Conservation (phyloP, 2,113 vertebrate species). For the Nothobranchius kuhntae region DNA sequence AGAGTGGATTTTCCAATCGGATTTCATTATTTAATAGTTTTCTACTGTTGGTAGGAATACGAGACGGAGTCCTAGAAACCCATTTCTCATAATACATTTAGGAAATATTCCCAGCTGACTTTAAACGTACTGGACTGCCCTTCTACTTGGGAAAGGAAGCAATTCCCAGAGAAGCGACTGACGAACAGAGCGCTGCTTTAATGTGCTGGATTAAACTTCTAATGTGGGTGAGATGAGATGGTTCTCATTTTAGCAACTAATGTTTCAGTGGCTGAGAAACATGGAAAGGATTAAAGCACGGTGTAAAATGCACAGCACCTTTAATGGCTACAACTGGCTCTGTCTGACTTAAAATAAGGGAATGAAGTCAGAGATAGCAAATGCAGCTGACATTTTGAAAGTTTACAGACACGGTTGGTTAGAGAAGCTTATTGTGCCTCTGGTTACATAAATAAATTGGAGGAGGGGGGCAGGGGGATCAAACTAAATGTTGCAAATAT, state of each 20-base stretch:
- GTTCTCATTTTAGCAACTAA: constrained; percentile 19
- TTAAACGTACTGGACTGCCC: constrained; percentile 19
- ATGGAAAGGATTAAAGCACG: not conserved
- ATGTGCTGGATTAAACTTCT: constrained; percentile 2
- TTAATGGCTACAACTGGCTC: not conserved
- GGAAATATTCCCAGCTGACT: constrained; percentile 49
- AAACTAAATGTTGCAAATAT: too few relatives aligned
- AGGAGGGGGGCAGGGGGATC: too few relatives aligned
- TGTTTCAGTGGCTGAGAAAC: constrained; percentile 6
- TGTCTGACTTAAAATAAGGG: too few relatives aligned
- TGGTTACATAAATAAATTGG: too few relatives aligned
- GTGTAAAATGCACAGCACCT: constrained; percentile 17
- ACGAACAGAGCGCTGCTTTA: constrained; percentile 5
- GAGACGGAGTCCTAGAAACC: constrained; percentile 65
- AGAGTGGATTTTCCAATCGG: not conserved
- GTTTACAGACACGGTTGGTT: too few relatives aligned
- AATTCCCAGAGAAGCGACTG: constrained; percentile 23
- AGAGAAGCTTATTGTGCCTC: too few relatives aligned
- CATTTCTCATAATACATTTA: constrained; percentile 59
- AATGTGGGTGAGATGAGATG: not conserved
- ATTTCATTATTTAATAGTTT: constrained; percentile 36
- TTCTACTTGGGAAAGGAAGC: constrained; percentile 20
- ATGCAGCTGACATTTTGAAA: too few relatives aligned
- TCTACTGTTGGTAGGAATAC: constrained; percentile 36
- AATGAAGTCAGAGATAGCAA: too few relatives aligned